Evolutionary conservation across 2,888 invertebrate genomes (phyloP), one percentile per base, ranked within the genome.

Genomic region (Desoria tigrina): DNA sequence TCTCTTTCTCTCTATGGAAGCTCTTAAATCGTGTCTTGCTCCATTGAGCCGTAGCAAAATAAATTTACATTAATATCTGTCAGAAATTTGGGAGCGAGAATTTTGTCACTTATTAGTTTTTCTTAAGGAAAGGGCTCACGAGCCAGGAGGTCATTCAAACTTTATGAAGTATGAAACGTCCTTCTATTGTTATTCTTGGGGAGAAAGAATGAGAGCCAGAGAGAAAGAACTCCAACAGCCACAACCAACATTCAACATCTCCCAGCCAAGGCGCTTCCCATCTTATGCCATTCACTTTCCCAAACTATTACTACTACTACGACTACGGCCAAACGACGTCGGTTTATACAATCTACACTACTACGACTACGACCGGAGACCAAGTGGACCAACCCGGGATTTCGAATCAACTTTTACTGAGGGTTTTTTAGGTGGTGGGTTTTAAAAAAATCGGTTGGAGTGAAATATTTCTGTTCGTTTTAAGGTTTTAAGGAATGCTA

Each of bases 11-110:
- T 45, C 45, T 45, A 45, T 45, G 45, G 58, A 61, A 62, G 63
- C 64, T 69, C 69, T 69, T 69, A 72, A 72, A 72, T 72, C 67
- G 66, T 68, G 72, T 72, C 72, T 60, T 69, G 72, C 69, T 69
- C 68, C 69, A 69, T 72, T 72, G 72, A 72, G 66, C 69, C 61
- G 69, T 60, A 65, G 62, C 66, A 69, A 72, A 72, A 72, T 72
- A 72, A 72, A 69, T 72, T 72, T 72, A 67, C 72, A 72, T 72
- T 69, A 72, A 72, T 69, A 69, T 72, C 69, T 69, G 68, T 66
- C 68, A 69, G 65, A 72, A 71, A 67, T 71, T 71, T 67, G 59
- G 60, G 58, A 71, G 67, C 66, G 65, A 67, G 65, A 69, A 71
- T 71, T 71, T 71, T 68, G 71, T 71, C 71, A 71, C 71, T 71